A percentile compares a stretch with the other conserved stretches of the same genome.
Evolutionary conservation across 2,797 vertebrate genomes (phyloP).

Genomic region (Sebastes cheni): DNA sequence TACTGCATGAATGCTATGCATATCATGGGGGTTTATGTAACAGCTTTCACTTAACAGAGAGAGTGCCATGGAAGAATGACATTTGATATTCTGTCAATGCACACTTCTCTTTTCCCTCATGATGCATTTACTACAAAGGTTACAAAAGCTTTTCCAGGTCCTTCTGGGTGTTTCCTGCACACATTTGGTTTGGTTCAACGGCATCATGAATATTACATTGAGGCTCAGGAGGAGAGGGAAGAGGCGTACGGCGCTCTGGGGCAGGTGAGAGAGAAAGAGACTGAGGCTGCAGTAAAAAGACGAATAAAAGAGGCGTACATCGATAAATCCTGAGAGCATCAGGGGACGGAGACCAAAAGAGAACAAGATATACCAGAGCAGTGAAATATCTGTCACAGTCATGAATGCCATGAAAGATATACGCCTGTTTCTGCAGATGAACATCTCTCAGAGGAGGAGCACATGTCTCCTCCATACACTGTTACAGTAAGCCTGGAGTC

Average conservation of each 20-base stretch:
- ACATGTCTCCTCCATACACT: slow-evolving; percentile 37
- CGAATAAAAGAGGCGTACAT: neutral
- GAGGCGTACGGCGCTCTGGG: neutral
- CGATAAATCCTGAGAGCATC: slow-evolving; percentile 23
- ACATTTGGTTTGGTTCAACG: slow-evolving; percentile 28
- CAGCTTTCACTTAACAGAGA: slow-evolving; percentile 1
- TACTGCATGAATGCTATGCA: neutral
- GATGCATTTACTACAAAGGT: slow-evolving; percentile 40
- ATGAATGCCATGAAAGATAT: slow-evolving; percentile 12
- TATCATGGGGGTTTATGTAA: slow-evolving; percentile 15
- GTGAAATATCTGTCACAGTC: slow-evolving; percentile 22
- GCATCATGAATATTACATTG: slow-evolving; percentile 64
- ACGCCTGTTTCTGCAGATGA: slow-evolving; percentile 24
- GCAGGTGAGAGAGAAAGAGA: slow-evolving; percentile 6
- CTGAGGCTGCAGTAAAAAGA: neutral
- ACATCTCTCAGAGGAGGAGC: slow-evolving; percentile 46
- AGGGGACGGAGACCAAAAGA: slow-evolving; percentile 19
- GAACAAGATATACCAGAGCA: slow-evolving; percentile 8
- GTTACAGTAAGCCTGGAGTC: slow-evolving; percentile 39
- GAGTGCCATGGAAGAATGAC: neutral
- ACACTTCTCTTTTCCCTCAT: slow-evolving; percentile 20
- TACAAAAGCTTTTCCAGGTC: slow-evolving; percentile 44
- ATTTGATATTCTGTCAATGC: slow-evolving; percentile 17
- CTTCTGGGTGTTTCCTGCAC: slow-evolving; percentile 29
- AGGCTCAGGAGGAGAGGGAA: slow-evolving; percentile 26